These are phyloP conservation scores for Drosophila pallidifrons DNA, from an alignment of 1,140 invertebrate species.

Conservation along the genomic window DNA sequence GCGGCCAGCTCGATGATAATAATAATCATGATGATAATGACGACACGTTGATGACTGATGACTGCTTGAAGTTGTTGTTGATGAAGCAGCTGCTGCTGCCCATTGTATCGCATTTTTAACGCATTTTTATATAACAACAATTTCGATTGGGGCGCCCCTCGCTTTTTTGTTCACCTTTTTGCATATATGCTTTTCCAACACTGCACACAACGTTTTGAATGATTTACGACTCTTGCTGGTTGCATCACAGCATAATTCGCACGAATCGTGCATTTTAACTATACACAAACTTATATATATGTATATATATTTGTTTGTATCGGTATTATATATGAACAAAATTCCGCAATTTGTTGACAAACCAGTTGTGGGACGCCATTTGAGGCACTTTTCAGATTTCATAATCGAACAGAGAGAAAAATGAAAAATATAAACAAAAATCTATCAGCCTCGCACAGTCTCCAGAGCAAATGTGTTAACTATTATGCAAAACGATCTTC, in stretches of 20 bases:
- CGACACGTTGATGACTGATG: constrained; percentile 12
- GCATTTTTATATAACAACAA: constrained; percentile 46
- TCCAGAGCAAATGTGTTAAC: constrained; percentile 64
- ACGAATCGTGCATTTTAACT: constrained; percentile 27
- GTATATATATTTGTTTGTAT: constrained; percentile 5
- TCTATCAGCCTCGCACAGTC: constrained; percentile 43
- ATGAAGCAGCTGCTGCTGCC: constrained; percentile 60
- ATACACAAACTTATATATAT: constrained; percentile 1
- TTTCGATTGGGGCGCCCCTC: constrained; percentile 24
- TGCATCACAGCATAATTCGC: constrained; percentile 54
- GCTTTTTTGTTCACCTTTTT: constrained; percentile 25
- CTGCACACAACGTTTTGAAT: constrained; percentile 2
- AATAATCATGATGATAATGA: constrained; percentile 10
- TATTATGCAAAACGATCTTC: constrained; percentile 64
- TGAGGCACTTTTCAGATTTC: constrained; percentile 51
- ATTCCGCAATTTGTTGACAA: constrained; percentile 54
- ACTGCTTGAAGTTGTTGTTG: constrained; percentile 2
- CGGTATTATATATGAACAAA: constrained; percentile 19
- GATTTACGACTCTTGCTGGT: constrained; percentile 28
- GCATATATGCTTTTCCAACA: constrained; percentile 47
- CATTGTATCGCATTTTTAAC: constrained; percentile 25
- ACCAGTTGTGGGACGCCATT: constrained; percentile 59
- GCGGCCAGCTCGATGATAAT: constrained; percentile 31
- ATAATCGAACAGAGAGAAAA: constrained; percentile 48
- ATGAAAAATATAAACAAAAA: constrained; percentile 15